phyloP scores from a whole-genome alignment of 2,113 vertebrate species.

The Ondatra zibethicus region DNA sequence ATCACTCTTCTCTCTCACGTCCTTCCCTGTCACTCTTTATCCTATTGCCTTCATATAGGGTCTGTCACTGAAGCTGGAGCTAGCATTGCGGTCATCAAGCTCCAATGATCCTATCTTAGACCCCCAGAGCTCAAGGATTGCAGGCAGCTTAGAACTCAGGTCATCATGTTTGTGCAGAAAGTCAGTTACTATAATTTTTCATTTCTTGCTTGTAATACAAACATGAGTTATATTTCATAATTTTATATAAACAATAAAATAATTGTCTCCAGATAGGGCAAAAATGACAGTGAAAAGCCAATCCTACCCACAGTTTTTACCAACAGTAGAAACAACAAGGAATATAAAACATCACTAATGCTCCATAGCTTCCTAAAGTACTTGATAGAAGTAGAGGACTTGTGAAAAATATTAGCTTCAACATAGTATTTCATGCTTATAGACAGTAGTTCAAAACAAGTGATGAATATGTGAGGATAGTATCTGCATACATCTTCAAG shows the following conservation, averaged over 20 bases:
- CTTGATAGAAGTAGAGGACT: constrained; percentile 91
- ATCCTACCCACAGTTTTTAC: constrained; percentile 90
- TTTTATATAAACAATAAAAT: background rate
- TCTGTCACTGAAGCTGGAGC: background rate
- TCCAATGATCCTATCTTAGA: background rate
- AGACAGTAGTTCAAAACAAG: constrained; percentile 88
- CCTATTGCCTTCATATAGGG: background rate
- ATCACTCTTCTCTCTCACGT: background rate
- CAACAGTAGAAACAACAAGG: constrained; percentile 90
- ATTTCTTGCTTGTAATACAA: background rate
- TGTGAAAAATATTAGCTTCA: constrained; percentile 91
- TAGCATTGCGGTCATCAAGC: background rate
- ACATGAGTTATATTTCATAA: background rate
- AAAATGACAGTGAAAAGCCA: constrained; percentile 88
- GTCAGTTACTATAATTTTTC: background rate
- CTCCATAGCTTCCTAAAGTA: constrained; percentile 95
- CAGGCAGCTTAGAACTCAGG: background rate
- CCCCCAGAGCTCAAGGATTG: background rate
- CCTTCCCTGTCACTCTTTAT: background rate
- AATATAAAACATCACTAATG: constrained; percentile 93
- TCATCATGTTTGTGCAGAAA: background rate
- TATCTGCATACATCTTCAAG: background rate
- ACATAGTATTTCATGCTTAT: constrained; percentile 92
- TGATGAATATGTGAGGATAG: background rate
- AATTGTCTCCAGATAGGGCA: constrained; percentile 87